phyloP scores from a whole-genome alignment of 1,140 invertebrate species.

The Ditylenchus dipsaci region DNA sequence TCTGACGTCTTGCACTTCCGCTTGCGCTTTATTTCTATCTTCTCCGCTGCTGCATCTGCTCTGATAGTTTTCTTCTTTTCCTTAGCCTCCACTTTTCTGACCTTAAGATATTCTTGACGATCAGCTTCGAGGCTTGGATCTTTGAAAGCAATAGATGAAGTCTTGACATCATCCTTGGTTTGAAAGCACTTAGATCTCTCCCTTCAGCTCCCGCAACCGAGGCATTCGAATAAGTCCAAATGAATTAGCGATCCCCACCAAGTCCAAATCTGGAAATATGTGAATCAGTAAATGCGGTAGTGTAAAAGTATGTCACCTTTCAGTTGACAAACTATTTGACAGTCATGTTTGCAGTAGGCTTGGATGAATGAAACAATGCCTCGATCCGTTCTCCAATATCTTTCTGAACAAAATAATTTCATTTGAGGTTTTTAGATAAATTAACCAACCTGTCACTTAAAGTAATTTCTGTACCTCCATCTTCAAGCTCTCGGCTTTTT shows the following conservation, averaged over 20 bases:
- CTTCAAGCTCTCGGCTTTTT: constrained; percentile 40
- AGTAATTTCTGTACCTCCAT: constrained; percentile 47
- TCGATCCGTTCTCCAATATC: constrained; percentile 78
- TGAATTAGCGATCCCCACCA: constrained; percentile 37
- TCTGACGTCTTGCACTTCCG: constrained; percentile 16
- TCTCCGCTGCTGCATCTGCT: not conserved
- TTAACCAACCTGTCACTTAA: constrained; percentile 23
- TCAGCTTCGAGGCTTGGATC: constrained; percentile 21
- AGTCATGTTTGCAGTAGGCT: constrained; percentile 91
- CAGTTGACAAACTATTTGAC: constrained; percentile 76
- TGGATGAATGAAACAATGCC: constrained; percentile 87
- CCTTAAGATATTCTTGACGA: not conserved
- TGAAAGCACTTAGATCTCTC: constrained; percentile 28
- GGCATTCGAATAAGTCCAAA: constrained; percentile 41
- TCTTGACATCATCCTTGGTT: constrained; percentile 29
- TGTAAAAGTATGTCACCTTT: constrained; percentile 64
- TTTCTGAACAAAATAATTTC: constrained; percentile 63
- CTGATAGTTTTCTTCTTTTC: constrained; percentile 19
- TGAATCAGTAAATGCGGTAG: not conserved
- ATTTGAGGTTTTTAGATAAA: not conserved
- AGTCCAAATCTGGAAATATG: constrained; percentile 36
- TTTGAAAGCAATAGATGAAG: constrained; percentile 34
- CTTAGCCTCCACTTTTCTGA: constrained; percentile 1
- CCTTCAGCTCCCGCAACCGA: constrained; percentile 30
- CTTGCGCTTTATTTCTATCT: constrained; percentile 28